Percentiles rank a stretch among this genome's conserved stretches.
Conservation (phyloP, 1,140 invertebrate species). For the Drosophila baimaii region DNA sequence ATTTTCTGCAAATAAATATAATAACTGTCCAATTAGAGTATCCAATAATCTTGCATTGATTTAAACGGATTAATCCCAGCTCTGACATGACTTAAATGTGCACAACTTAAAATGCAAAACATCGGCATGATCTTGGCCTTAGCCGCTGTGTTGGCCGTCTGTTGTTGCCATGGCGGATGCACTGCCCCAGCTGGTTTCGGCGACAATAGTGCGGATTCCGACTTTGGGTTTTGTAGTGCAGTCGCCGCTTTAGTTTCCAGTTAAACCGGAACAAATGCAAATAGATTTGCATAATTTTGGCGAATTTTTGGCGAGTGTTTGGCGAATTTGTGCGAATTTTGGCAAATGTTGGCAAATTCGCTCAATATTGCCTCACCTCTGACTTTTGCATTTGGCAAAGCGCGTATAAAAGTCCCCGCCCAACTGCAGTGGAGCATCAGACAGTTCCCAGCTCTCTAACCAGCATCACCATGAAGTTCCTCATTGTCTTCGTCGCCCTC, state of each 20-base stretch:
- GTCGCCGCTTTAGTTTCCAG: slow-evolving; percentile 36
- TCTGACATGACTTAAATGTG: slow-evolving; percentile 18
- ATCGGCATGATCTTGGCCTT: slow-evolving; percentile 24
- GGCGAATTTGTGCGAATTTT: slow-evolving; percentile 7
- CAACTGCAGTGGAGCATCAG: slow-evolving; percentile 48
- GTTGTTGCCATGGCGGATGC: slow-evolving; percentile 29
- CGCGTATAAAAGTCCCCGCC: slow-evolving; percentile 38
- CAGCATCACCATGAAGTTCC: slow-evolving; percentile 66
- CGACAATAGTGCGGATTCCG: slow-evolving; percentile 21
- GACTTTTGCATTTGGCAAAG: slow-evolving; percentile 36
- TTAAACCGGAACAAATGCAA: slow-evolving; percentile 50
- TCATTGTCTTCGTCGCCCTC: slow-evolving; percentile 58
- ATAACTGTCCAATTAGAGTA: not conserved
- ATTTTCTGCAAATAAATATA: too few relatives aligned
- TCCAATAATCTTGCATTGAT: slow-evolving; percentile 3
- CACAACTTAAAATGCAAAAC: slow-evolving; percentile 7
- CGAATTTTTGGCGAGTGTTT: slow-evolving; percentile 2
- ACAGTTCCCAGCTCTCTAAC: slow-evolving; percentile 41
- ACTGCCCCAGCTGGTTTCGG: slow-evolving; percentile 30
- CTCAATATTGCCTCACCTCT: slow-evolving; percentile 38
- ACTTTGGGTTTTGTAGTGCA: slow-evolving; percentile 10
- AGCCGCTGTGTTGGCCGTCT: not conserved
- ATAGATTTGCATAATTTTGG: slow-evolving; percentile 28
- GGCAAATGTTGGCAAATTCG: slow-evolving; percentile 2
- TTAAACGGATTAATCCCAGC: slow-evolving; percentile 1